phyloP scores from a whole-genome alignment of 2,888 invertebrate species.

The Dendrolimus pini region DNA sequence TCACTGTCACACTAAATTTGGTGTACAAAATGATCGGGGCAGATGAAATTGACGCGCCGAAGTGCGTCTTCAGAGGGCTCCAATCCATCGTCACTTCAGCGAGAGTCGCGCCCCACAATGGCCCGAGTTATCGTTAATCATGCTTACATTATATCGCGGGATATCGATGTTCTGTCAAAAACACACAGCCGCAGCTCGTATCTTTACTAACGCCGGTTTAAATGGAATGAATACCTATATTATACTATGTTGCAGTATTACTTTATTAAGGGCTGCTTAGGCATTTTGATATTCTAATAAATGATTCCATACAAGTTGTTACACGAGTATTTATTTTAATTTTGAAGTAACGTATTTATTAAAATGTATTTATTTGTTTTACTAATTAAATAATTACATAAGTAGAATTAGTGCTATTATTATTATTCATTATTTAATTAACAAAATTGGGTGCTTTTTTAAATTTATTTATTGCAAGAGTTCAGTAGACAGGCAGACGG shows the following conservation, averaged over 20 bases:
- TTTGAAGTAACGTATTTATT: too few species aligned
- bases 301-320: too few species aligned
- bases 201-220: background rate
- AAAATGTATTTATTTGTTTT: too few species aligned
- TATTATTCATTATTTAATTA: too few species aligned
- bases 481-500: too few species aligned
- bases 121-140: background rate
- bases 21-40: background rate
- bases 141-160: background rate
- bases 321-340: too few species aligned
- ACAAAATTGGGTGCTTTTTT: too few species aligned
- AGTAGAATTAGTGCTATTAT: too few species aligned
- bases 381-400: too few species aligned
- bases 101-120: background rate
- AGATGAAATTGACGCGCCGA: background rate
- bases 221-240: background rate
- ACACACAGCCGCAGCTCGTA: slow-evolving; percentile 1
- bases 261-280: background rate
- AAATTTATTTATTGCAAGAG: too few species aligned
- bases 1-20: background rate
- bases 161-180: slow-evolving; percentile 1
- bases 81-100: background rate
- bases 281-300: background rate
- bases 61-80: background rate
- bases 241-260: background rate